Conservation (phyloP, 2,113 vertebrate species). For the Solenodon paradoxus region DNA sequence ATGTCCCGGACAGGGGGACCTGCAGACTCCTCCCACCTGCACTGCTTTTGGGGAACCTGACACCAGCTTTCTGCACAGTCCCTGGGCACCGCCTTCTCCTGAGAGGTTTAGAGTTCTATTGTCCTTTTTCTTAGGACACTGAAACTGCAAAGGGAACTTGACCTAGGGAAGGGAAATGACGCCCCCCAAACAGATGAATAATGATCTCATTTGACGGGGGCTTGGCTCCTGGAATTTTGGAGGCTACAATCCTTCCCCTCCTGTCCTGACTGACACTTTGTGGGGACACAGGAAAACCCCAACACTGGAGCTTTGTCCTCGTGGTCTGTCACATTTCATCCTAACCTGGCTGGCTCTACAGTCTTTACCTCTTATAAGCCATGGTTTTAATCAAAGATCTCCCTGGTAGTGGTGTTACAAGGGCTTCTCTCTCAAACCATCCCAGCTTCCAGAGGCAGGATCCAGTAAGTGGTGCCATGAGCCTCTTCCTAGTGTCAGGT, state of each 20-base stretch:
- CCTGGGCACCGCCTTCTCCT: background rate
- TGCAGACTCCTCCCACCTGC: background rate
- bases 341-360: background rate
- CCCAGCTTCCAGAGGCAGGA: background rate
- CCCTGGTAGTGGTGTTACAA: background rate
- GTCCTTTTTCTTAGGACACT: background rate
- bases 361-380: background rate
- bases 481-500: background rate
- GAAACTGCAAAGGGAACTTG: background rate
- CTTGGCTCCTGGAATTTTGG: background rate
- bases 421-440: rapidly evolving
- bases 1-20: background rate
- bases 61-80: background rate
- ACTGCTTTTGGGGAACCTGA: background rate
- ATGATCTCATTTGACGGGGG: background rate
- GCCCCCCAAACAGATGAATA: background rate
- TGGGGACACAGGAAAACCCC: background rate
- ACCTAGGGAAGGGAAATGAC: background rate
- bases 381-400: too few relatives aligned
- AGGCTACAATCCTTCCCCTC: background rate
- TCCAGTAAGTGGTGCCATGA: rapidly evolving
- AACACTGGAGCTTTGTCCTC: background rate
- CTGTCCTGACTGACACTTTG: background rate
- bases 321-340: background rate
- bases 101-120: background rate